Evolutionary conservation across 2,888 invertebrate genomes (phyloP).

Genomic region (Temnothorax rugatulus): DNA sequence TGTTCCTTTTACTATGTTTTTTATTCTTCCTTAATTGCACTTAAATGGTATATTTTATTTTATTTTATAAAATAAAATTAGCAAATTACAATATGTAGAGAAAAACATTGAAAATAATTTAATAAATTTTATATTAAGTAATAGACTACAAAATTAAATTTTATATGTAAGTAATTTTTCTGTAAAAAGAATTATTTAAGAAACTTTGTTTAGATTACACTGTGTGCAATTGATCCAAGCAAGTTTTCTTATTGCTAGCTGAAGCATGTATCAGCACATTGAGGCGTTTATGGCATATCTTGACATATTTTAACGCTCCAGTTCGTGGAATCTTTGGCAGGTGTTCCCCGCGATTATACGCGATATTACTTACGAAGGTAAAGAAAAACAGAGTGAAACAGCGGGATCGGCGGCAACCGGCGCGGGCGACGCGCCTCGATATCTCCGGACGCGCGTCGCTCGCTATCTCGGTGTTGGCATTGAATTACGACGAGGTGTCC

Average conservation of each 20-base stretch:
- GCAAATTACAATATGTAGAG: not conserved
- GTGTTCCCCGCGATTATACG: no score
- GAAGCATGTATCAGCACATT: not conserved
- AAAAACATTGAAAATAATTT: not conserved
- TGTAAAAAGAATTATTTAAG: not conserved
- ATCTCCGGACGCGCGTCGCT: conserved; percentile 10
- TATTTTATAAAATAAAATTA: conserved; percentile 4
- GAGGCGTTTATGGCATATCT: not conserved
- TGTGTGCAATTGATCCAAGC: not conserved
- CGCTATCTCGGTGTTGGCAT: conserved; percentile 34
- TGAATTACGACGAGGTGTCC: conserved; percentile 24
- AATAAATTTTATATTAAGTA: conserved; percentile 2
- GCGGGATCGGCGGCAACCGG: conserved; percentile 32
- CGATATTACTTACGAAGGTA: no score
- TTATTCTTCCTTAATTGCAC: not conserved
- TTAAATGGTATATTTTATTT: not conserved
- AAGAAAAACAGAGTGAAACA: not conserved
- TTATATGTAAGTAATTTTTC: not conserved
- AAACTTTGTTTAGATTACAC: not conserved
- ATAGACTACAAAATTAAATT: not conserved
- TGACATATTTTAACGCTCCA: no score
- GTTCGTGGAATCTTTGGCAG: no score
- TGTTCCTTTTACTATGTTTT: not conserved
- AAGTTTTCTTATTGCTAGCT: not conserved
- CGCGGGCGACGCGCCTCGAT: not conserved